Conservation (phyloP, 37 sponge, comb jelly and placozoan species). For the Aplysina aerophoba region DNA sequence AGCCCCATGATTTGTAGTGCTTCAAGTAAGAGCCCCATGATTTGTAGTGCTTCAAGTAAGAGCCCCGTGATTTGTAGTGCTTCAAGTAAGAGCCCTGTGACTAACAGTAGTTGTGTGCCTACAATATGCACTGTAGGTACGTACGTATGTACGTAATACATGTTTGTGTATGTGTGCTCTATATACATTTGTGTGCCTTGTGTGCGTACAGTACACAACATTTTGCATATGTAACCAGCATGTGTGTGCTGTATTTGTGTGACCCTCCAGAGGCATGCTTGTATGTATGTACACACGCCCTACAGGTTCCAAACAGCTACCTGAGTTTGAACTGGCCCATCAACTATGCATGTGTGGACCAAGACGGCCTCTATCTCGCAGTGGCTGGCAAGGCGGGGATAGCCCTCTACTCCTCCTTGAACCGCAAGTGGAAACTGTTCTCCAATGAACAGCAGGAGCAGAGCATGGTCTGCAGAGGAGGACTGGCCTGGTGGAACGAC, state of each 20-base stretch:
- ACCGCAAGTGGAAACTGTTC: slow-evolving; percentile 88
- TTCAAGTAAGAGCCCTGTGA: no score
- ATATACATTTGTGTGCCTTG: no score
- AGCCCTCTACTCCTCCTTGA: slow-evolving; percentile 56
- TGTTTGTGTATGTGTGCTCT: no score
- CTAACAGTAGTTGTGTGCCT: no score
- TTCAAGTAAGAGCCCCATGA: no score
- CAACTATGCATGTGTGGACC: slow-evolving; percentile 71
- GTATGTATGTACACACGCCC: not conserved
- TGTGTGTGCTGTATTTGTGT: not conserved
- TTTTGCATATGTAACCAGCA: no score
- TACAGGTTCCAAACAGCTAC: slow-evolving; percentile 64
- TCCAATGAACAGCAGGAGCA: slow-evolving; percentile 88
- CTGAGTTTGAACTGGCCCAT: slow-evolving; percentile 82
- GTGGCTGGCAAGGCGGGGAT: slow-evolving; percentile 73
- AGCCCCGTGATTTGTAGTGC: no score
- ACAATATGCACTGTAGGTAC: no score
- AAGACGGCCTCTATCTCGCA: slow-evolving; percentile 58
- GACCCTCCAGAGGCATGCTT: not conserved
- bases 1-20: no score
- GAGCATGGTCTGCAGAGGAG: slow-evolving; percentile 77
- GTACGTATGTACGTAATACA: no score
- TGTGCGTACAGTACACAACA: no score
- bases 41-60: no score
- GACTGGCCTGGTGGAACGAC: slow-evolving; percentile 87